Percentiles rank a stretch among this genome's conserved stretches.
phyloP scores from a whole-genome alignment of 2,113 vertebrate species.

The Ameiurus melas region DNA sequence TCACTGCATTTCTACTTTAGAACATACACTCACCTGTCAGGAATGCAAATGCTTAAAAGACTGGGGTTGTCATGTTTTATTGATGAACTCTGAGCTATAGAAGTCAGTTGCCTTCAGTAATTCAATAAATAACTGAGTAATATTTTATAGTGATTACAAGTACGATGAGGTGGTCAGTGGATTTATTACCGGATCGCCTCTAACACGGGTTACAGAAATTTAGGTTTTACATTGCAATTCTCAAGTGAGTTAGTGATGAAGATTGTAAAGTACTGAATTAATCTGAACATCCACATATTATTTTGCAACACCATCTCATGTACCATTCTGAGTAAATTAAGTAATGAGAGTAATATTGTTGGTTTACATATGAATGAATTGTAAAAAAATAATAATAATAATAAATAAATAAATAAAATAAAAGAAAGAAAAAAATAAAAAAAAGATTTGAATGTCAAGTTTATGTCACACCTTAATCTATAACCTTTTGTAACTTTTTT shows the following conservation, averaged over 20 bases:
- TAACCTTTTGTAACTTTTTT: not conserved
- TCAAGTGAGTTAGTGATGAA: not conserved
- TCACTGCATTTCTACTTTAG: conserved; percentile 26
- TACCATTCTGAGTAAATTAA: not conserved
- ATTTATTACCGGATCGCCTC: not conserved
- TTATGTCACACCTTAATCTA: not conserved
- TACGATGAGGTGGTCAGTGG: not conserved
- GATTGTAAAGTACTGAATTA: not conserved
- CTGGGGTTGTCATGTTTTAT: not conserved
- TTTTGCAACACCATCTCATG: too few species aligned
- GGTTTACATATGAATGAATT: not conserved
- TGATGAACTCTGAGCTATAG: not conserved
- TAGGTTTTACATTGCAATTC: not conserved
- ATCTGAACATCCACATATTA: too few species aligned
- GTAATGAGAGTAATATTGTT: not conserved
- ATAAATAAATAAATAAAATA: too few species aligned
- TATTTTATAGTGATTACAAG: not conserved
- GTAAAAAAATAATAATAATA: too few species aligned
- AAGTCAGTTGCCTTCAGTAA: not conserved
- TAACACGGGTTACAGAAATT: not conserved
- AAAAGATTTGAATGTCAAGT: not conserved
- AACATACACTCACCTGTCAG: not conserved
- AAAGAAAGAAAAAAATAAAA: not conserved
- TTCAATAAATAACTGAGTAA: not conserved
- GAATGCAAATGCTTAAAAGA: conserved; percentile 5